A percentile compares a stretch with the other conserved stretches of the same genome.
phyloP scores from a whole-genome alignment of 2,888 invertebrate genomes.

The Hirtodrosophila alboralis region DNA sequence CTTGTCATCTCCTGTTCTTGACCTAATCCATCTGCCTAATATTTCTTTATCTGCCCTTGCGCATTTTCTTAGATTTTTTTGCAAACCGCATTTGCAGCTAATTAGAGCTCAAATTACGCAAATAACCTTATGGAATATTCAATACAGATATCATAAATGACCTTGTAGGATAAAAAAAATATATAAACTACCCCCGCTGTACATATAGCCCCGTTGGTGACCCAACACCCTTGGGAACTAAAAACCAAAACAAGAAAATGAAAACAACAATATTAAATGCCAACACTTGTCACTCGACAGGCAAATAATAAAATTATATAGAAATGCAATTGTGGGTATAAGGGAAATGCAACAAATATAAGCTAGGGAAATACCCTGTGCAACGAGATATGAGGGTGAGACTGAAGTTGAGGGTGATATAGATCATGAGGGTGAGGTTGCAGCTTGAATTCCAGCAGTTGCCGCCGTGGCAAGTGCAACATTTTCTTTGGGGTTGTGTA shows the following conservation, averaged over 20 bases:
- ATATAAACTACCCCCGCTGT: slow-evolving; percentile 31
- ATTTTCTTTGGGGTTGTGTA: slow-evolving; percentile 31
- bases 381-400: slow-evolving; percentile 4
- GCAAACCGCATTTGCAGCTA: not conserved
- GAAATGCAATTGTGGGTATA: slow-evolving; percentile 67
- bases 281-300: slow-evolving; percentile 68
- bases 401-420: slow-evolving; percentile 28
- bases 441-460: slow-evolving; percentile 48
- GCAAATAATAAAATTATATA: slow-evolving; percentile 77
- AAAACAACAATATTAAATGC: slow-evolving; percentile 24
- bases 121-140: slow-evolving; percentile 1
- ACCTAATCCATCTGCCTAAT: too few relatives aligned
- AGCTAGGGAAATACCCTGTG: slow-evolving; percentile 16
- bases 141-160: slow-evolving; percentile 19
- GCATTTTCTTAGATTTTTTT: too few relatives aligned
- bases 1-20: too few relatives aligned
- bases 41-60: too few relatives aligned
- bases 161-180: slow-evolving; percentile 35
- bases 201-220: slow-evolving; percentile 29
- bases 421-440: slow-evolving; percentile 27
- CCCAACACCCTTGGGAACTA: slow-evolving; percentile 66
- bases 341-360: slow-evolving; percentile 66
- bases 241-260: slow-evolving; percentile 31
- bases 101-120: not conserved
- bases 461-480: slow-evolving; percentile 56